Percentiles rank a stretch among this genome's conserved stretches.
These are phyloP conservation scores for Nicator chloris DNA, from an alignment of 2,113 vertebrate genomes.

Conservation along the genomic window DNA sequence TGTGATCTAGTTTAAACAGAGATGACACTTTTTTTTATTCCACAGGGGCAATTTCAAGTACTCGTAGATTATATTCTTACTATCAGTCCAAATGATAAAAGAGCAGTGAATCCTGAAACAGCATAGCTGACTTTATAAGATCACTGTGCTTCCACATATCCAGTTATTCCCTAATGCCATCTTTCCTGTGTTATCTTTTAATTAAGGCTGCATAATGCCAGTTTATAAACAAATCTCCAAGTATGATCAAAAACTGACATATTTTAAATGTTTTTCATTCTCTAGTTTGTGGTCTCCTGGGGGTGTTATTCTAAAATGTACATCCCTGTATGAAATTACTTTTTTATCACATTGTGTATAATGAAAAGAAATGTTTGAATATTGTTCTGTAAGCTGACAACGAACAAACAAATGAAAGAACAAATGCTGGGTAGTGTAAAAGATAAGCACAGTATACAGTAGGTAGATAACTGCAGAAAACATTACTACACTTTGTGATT, in stretches of 20 bases:
- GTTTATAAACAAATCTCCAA: conserved; percentile 75
- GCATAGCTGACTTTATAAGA: conserved; percentile 64
- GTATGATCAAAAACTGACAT: conserved; percentile 73
- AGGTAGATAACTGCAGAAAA: conserved; percentile 39
- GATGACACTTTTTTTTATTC: conserved; percentile 76
- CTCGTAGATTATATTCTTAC: conserved; percentile 67
- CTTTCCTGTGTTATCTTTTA: conserved; percentile 70
- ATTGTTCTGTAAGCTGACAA: conserved; percentile 73
- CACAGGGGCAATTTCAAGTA: conserved; percentile 68
- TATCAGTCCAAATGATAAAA: conserved; percentile 70
- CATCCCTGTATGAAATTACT: conserved; percentile 65
- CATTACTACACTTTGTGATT: conserved; percentile 25
- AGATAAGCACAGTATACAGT: neutral
- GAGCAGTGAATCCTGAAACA: conserved; percentile 64
- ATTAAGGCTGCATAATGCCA: conserved; percentile 73
- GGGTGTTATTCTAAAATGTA: conserved; percentile 64
- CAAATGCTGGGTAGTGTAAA: conserved; percentile 34
- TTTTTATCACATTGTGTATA: conserved; percentile 46
- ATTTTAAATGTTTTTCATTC: conserved; percentile 69
- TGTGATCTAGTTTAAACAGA: conserved; percentile 75
- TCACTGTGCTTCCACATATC: conserved; percentile 38
- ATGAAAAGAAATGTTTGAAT: conserved; percentile 73
- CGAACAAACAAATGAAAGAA: conserved; percentile 70
- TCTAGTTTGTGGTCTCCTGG: conserved; percentile 63
- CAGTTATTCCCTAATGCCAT: conserved; percentile 46